Evolutionary conservation across 2,113 vertebrate genomes (phyloP).

Genomic region (Herpailurus yagouaroundi): DNA sequence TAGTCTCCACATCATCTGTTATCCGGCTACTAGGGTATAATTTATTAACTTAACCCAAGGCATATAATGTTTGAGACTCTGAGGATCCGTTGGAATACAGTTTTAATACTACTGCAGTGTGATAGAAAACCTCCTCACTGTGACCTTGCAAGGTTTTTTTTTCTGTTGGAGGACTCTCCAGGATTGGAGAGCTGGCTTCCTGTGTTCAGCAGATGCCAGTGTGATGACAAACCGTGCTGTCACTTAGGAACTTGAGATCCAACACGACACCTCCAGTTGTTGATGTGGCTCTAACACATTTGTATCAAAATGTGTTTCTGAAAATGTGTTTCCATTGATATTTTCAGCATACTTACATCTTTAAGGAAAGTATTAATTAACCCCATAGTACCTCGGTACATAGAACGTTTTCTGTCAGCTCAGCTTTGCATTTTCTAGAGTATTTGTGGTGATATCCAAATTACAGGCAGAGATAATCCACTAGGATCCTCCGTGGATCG

Average conservation of each 20-base stretch:
- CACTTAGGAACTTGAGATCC: background rate
- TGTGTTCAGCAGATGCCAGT: background rate
- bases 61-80: background rate
- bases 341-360: background rate
- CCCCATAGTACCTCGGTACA: background rate
- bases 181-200: background rate
- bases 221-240: background rate
- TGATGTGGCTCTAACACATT: background rate
- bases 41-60: slow-evolving; percentile 23
- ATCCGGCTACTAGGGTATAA: background rate
- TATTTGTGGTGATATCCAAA: background rate
- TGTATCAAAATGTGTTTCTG: background rate
- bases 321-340: slow-evolving; percentile 26
- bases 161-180: background rate
- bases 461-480: background rate
- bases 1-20: background rate
- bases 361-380: background rate
- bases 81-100: background rate
- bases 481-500: background rate
- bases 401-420: background rate
- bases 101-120: background rate
- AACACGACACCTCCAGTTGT: background rate
- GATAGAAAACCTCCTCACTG: background rate
- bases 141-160: background rate
- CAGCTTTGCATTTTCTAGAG: background rate